These are phyloP conservation scores for Leuciscus idus DNA, from an alignment of 2,113 vertebrate genomes.

Conservation along the genomic window DNA sequence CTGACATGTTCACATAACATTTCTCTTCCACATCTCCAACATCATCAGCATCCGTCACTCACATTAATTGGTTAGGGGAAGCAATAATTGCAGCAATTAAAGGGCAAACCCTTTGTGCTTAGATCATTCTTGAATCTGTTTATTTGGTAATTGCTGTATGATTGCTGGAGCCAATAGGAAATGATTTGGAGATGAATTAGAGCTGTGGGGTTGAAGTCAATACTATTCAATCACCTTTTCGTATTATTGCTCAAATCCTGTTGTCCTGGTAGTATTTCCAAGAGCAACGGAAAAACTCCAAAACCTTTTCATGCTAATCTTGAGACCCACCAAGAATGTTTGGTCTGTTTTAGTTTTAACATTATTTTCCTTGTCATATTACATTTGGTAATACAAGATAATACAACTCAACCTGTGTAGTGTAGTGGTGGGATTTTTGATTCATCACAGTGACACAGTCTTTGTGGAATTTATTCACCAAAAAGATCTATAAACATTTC, in stretches of 20 bases:
- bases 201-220: not conserved
- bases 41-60: constrained; percentile 2
- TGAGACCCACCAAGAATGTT: too few relatives aligned
- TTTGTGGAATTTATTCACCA: too few relatives aligned
- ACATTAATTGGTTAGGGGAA: constrained; percentile 5
- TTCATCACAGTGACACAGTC: not conserved
- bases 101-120: not conserved
- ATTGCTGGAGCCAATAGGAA: not conserved
- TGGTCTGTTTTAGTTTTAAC: not conserved
- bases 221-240: not conserved
- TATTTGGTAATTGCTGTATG: not conserved
- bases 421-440: not conserved
- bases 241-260: not conserved
- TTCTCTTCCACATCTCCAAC: not conserved
- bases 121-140: not conserved
- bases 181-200: not conserved
- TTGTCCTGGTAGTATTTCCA: too few relatives aligned
- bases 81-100: constrained; percentile 1
- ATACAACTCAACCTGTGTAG: not conserved
- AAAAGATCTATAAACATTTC: not conserved
- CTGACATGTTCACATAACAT: not conserved
- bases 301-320: too few relatives aligned
- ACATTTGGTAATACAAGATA: not conserved
- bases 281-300: too few relatives aligned
- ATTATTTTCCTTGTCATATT: not conserved